Percentiles rank a stretch among this genome's conserved stretches.
These are phyloP conservation scores for Protosalanx chinensis DNA, from an alignment of 2,797 vertebrate species.

Conservation along the genomic window DNA sequence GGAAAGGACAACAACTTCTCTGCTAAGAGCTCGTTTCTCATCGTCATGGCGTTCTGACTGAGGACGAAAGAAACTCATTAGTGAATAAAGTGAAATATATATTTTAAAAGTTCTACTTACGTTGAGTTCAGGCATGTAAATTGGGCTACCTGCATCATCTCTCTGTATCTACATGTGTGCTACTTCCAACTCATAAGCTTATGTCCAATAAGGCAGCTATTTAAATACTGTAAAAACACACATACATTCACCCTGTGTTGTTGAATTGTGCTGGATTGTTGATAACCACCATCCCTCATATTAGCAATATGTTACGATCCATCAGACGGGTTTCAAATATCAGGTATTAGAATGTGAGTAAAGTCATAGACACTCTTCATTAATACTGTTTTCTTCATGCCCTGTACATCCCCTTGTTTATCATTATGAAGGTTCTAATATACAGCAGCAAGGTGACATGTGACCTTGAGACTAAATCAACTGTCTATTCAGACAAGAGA, in stretches of 20 bases:
- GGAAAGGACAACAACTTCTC: conserved; percentile 97
- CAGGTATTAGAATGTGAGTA: neutral
- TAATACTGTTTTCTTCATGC: neutral
- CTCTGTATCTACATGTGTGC: no score
- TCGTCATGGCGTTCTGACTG: conserved; percentile 96
- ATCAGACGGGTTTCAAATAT: no score
- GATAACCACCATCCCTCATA: no score
- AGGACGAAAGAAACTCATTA: neutral
- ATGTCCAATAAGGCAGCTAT: no score
- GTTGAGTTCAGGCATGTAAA: no score
- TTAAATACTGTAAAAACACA: no score
- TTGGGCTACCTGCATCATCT: no score
- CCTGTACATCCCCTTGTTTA: neutral
- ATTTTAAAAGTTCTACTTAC: no score
- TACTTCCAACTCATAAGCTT: no score
- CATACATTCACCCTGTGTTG: no score
- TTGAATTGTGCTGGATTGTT: no score
- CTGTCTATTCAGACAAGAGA: conserved; percentile 42
- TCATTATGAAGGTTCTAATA: conserved; percentile 23
- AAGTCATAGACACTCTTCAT: neutral
- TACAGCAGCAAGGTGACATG: conserved; percentile 3
- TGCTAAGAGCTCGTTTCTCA: conserved; percentile 92
- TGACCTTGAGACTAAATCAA: conserved; percentile 10
- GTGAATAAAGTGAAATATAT: neutral
- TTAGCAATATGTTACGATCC: no score